phyloP scores from a whole-genome alignment of 2,888 invertebrate genomes.

The Lasioglossum lativentre region DNA sequence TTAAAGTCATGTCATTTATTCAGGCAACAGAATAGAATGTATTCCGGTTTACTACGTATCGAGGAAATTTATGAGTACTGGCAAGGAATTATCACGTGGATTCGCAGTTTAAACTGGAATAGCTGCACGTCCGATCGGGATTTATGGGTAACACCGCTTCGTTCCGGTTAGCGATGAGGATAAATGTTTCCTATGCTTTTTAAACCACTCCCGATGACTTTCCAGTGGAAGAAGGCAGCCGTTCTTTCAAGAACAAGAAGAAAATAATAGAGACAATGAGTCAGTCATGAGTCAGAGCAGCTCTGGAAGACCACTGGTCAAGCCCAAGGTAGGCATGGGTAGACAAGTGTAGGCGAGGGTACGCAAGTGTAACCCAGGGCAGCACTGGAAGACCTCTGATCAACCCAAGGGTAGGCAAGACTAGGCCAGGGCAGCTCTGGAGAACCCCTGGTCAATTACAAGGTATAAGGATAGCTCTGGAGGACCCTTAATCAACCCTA shows the following conservation, averaged over 20 bases:
- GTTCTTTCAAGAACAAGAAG: slow-evolving; percentile 3
- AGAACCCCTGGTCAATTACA: too few species aligned
- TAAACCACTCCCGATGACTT: not conserved
- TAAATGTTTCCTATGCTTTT: slow-evolving; percentile 30
- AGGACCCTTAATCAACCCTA: too few species aligned
- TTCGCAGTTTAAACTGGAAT: slow-evolving; percentile 28
- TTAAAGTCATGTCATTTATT: slow-evolving; percentile 42
- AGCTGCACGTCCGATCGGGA: slow-evolving; percentile 27
- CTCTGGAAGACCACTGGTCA: too few species aligned
- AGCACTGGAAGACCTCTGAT: too few species aligned
- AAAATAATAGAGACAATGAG: not conserved
- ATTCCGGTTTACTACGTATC: not conserved
- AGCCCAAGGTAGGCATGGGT: too few species aligned
- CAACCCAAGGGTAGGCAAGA: too few species aligned
- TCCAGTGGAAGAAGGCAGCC: not conserved
- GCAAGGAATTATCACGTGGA: slow-evolving; percentile 36
- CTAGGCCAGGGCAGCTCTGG: too few species aligned
- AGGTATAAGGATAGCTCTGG: too few species aligned
- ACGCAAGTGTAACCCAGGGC: too few species aligned
- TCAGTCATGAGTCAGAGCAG: too few species aligned
- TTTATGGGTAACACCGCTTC: slow-evolving; percentile 30
- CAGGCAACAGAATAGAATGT: slow-evolving; percentile 23
- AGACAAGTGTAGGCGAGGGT: too few species aligned
- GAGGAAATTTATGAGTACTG: slow-evolving; percentile 37
- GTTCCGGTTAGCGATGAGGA: slow-evolving; percentile 17